These are phyloP conservation scores for Phataginus tricuspis DNA, from an alignment of 2,797 vertebrate species.

Conservation along the genomic window DNA sequence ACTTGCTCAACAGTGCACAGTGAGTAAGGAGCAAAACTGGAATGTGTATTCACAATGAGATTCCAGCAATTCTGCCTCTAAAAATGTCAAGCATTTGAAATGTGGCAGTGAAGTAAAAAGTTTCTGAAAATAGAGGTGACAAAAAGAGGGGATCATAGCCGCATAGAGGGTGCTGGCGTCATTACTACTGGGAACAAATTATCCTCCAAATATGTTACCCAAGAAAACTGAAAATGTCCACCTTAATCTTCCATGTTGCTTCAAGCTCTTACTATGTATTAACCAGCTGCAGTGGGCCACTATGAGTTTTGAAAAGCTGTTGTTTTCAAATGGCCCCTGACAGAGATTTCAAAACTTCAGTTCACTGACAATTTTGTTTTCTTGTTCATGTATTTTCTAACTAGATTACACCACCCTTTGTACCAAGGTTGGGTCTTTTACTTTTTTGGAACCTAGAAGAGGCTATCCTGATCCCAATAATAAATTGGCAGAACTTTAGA, in stretches of 20 bases:
- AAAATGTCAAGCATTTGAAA: neutral
- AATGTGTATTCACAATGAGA: neutral
- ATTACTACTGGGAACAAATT: neutral
- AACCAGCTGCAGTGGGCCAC: neutral
- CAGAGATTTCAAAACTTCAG: neutral
- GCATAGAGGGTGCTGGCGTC: neutral
- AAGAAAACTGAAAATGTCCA: neutral
- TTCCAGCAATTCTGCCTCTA: neutral
- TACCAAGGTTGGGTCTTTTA: neutral
- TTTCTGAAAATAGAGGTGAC: neutral
- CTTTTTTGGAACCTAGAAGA: neutral
- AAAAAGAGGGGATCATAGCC: too few relatives aligned
- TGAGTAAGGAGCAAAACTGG: neutral
- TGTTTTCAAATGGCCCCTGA: neutral
- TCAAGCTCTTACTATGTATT: neutral
- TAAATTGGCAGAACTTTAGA: neutral
- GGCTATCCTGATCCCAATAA: neutral
- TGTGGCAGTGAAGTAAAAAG: neutral
- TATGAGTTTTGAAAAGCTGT: neutral
- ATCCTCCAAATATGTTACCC: neutral
- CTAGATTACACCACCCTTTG: neutral
- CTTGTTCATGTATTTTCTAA: neutral
- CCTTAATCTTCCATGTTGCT: neutral
- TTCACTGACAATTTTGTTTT: neutral
- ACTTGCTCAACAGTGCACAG: neutral